Conservation (phyloP, 2,113 vertebrate species). For the Sciurus niger region DNA sequence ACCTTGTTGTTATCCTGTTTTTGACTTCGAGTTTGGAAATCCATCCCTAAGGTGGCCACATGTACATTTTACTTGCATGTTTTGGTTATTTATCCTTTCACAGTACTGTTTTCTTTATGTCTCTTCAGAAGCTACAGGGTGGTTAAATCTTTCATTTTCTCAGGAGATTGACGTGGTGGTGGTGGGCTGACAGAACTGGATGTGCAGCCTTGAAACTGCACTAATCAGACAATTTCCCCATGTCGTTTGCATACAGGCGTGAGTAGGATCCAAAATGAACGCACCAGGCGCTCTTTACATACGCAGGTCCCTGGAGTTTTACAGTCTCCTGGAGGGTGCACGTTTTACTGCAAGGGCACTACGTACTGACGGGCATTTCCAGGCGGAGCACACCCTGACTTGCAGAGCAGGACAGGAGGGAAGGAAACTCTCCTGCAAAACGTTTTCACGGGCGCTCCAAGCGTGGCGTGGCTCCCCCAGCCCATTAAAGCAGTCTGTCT, state of each 20-base stretch:
- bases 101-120: background rate
- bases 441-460: slow-evolving; percentile 72
- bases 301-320: background rate
- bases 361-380: background rate
- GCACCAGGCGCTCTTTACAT: background rate
- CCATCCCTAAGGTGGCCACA: accelerated
- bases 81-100: background rate
- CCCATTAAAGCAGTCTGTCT: slow-evolving; percentile 84
- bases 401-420: slow-evolving; percentile 59
- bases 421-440: slow-evolving; percentile 69
- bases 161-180: too few species aligned
- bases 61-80: accelerated
- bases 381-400: background rate
- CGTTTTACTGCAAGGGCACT: background rate
- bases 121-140: background rate
- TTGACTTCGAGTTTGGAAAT: background rate
- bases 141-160: background rate
- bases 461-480: slow-evolving; percentile 64
- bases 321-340: background rate
- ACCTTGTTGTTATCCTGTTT: background rate
- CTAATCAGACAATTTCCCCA: slow-evolving; percentile 27
- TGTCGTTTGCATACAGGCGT: slow-evolving; percentile 67
- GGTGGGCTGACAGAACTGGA: background rate
- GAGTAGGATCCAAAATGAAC: slow-evolving; percentile 65
- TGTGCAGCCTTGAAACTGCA: slow-evolving; percentile 68